These are phyloP conservation scores for Diadegma fenestrale DNA, from an alignment of 2,888 invertebrate species.

Conservation along the genomic window DNA sequence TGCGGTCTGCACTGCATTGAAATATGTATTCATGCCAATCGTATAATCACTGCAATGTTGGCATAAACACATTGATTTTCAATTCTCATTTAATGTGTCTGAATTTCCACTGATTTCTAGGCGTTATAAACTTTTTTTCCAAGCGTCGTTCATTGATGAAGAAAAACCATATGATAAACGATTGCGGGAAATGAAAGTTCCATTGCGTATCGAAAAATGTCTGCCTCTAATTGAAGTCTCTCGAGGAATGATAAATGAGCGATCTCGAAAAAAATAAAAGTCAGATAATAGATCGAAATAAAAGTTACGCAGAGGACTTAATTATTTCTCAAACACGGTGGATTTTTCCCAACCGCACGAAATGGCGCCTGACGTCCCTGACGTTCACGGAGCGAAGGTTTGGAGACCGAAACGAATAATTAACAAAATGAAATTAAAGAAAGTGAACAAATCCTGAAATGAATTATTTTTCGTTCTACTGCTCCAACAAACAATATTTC, in stretches of 20 bases:
- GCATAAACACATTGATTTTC: not conserved
- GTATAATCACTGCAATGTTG: not conserved
- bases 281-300: not conserved
- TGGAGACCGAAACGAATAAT: no score
- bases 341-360: no score
- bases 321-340: not conserved
- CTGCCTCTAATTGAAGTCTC: no score
- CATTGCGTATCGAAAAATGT: not conserved
- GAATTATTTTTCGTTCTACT: no score
- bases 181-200: not conserved
- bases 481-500: no score
- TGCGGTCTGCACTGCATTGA: not conserved
- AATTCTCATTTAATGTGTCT: not conserved
- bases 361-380: no score
- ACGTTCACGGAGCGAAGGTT: no score
- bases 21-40: conserved; percentile 1
- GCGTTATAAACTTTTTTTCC: not conserved
- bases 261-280: not conserved
- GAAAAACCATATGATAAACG: not conserved
- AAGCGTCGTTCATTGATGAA: not conserved
- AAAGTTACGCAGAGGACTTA: not conserved
- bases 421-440: no score
- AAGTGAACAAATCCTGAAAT: no score
- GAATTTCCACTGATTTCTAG: not conserved
- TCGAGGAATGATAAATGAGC: no score